A percentile compares a stretch with the other conserved stretches of the same genome.
phyloP scores from a whole-genome alignment of 2,888 invertebrate genomes.

The Papilio demoleus region DNA sequence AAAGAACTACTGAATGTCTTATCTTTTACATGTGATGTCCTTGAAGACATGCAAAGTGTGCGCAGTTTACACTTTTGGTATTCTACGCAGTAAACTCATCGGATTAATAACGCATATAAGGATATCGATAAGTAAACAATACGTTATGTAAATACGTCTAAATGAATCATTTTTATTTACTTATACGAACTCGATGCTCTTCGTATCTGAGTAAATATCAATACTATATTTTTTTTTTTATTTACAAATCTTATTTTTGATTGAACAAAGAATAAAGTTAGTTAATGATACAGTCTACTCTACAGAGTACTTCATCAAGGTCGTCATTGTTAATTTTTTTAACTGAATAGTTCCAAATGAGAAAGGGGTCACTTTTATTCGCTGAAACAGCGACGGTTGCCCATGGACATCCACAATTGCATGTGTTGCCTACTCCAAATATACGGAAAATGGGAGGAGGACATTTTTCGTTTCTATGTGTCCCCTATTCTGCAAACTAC shows the following conservation, averaged over 20 bases:
- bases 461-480: too few species aligned
- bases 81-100: conserved; percentile 2
- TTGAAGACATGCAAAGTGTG: conserved; percentile 4
- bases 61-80: conserved; percentile 14
- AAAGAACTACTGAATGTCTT: neutral
- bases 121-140: conserved; percentile 8
- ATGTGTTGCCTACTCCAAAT: too few species aligned
- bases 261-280: neutral
- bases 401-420: too few species aligned
- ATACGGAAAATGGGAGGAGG: too few species aligned
- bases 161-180: conserved; percentile 8
- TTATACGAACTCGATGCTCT: neutral
- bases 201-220: neutral
- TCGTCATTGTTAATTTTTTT: too few species aligned
- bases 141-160: neutral
- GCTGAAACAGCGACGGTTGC: too few species aligned
- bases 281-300: too few species aligned
- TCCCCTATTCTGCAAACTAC: too few species aligned
- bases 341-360: too few species aligned
- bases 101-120: neutral
- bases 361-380: too few species aligned
- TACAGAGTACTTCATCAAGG: too few species aligned
- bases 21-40: neutral
- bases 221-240: neutral
- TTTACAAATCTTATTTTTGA: neutral